Base-by-base conservation (phyloP, 1,140 invertebrate genomes). In the Drosophila pandora region DNA sequence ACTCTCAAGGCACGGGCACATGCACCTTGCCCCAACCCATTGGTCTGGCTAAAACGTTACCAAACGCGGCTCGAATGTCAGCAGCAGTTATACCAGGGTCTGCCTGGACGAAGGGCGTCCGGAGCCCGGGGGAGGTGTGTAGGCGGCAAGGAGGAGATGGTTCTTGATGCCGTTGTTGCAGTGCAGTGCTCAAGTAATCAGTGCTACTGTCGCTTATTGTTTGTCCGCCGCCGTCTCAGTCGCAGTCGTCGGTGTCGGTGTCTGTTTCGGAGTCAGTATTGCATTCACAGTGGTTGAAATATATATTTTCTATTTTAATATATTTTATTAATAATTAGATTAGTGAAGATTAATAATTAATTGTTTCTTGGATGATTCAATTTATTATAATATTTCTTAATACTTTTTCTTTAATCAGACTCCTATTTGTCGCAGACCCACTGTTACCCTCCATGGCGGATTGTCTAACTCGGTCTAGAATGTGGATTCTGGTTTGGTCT, bases 131-230 rank as follows among this genome's bases (percentile, higher is more conserved):
- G 43, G 22, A 8, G 8, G 21, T 4, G 43, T 47, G 41, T 13
- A n/a, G 41, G 41, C 41, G 41, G 3, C 0, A 37, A 8, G 39
- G 17, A 28, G 39, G 25, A 21, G 5, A 23, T 43, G 5, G 30
- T 43, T 30, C 41, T 43, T 43, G 45, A 28, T 48, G 59, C 70
- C 72, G 76, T 84, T 84, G 77, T 70, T 75, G 53, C 34, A 37
- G 10, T 76, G 45, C 73, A 68, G 64, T 76, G 76, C 72, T 80
- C 78, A 69, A 85, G 81, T 85, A 85, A 85, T 85, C 81, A 85
- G 81, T 75, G 74, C 81, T 87, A 82, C 81, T 85, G 81, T 85
- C 81, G 82, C 81, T 81, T 81, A 78, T 85, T 85, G 81, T 85
- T 85, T 85, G 82, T 81, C 82, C 85, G 73, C 67, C 74, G 69